Evolutionary conservation across 2,888 invertebrate genomes (phyloP), one percentile per base, ranked within the genome.

Genomic region (Limnephilus marmoratus): DNA sequence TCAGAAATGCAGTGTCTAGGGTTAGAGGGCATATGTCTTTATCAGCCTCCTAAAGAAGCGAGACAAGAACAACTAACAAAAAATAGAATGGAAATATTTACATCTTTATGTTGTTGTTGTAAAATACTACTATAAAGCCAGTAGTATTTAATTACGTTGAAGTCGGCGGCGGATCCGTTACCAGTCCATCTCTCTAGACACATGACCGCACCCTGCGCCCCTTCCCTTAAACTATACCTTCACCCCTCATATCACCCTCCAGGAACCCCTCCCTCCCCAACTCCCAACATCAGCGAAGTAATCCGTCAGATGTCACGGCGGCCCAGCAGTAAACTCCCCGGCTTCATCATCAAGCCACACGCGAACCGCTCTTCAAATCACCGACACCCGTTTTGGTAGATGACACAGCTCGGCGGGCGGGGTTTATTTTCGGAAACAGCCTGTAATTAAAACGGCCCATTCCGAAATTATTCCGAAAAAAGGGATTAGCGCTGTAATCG

Each of bases 271-370:
- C 29, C 41, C 34, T 85, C 68, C 85, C 53, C 24, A 34, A n/a
- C n/a, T n/a, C 81, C 87, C 11, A 45, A 45, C 83, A n/a, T 68
- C 81, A 85, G 93, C 92, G 91, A 86, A 90, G 92, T 93, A 92
- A 93, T 93, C 92, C 90, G 91, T 93, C 93, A 93, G 92, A 86
- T 92, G 92, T 92, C 93, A 91, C 90, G 86, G 88, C 45, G 34
- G 81, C 87, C 88, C 91, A 87, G 81, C 49, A 53, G 68, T 29
- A 34, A 68, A 87, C 41, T 91, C 45, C 91, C 90, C 13, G 88
- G 34, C 88, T 89, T 89, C 88, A 89, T 88, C 88, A 68, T 89
- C 88, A 80, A 89, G 80, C 80, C 80, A 81, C 88, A 89, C 88
- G 88, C 88, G 80, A 89, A 89, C 88, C 29, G 80, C 88, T 89